A percentile compares a stretch with the other conserved stretches of the same genome.
Conservation (phyloP, 2,888 invertebrate genomes). For the Gnatocerus cornutus region DNA sequence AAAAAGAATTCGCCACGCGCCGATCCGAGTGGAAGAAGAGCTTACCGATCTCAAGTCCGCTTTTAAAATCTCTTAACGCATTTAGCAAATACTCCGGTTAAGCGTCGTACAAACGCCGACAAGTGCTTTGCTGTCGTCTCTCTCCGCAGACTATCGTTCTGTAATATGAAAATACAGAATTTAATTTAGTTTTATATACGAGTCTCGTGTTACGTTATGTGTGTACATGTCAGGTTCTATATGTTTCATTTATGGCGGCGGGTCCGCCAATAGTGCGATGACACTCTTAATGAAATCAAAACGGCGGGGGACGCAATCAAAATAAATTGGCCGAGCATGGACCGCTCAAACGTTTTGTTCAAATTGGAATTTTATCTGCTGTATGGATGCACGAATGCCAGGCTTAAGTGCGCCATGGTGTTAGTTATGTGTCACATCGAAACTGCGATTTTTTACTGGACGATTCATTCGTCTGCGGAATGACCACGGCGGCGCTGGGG, state of each 20-base stretch:
- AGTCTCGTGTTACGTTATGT: slow-evolving; percentile 61
- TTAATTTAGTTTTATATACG: slow-evolving; percentile 68
- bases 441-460: slow-evolving; percentile 36
- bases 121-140: slow-evolving; percentile 45
- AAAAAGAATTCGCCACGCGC: slow-evolving; percentile 8
- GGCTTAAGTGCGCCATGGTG: slow-evolving; percentile 61
- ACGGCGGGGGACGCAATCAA: slow-evolving; percentile 67
- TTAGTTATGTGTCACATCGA: slow-evolving; percentile 53
- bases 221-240: slow-evolving; percentile 65
- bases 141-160: slow-evolving; percentile 49
- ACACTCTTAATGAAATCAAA: slow-evolving; percentile 70
- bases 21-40: slow-evolving; percentile 32
- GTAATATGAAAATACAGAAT: slow-evolving; percentile 67
- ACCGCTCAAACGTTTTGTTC: slow-evolving; percentile 61
- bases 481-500: slow-evolving; percentile 10
- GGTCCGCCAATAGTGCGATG: slow-evolving; percentile 63
- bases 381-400: slow-evolving; percentile 38
- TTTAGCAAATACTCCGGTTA: slow-evolving; percentile 51
- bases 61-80: slow-evolving; percentile 56
- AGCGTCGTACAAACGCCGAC: slow-evolving; percentile 53
- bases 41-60: slow-evolving; percentile 54
- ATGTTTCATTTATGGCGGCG: slow-evolving; percentile 64
- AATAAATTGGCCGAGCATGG: slow-evolving; percentile 65
- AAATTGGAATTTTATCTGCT: slow-evolving; percentile 63
- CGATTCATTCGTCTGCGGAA: slow-evolving; percentile 18